Conservation (phyloP, 37 sponge, comb jelly and placozoan genomes). For the Haliclona indistincta region DNA sequence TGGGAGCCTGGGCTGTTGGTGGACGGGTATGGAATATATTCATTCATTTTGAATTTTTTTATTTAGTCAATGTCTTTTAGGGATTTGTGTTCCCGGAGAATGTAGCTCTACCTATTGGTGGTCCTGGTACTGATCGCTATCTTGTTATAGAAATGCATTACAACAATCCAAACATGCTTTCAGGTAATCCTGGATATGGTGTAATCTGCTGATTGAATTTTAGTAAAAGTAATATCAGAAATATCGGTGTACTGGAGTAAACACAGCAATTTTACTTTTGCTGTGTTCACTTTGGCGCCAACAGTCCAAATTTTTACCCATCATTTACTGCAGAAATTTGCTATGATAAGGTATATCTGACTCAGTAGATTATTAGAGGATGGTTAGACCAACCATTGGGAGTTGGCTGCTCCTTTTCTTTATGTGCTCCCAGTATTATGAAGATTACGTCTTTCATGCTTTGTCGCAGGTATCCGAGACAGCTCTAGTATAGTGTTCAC, state of each 20-base stretch:
- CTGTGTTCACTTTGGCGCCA: too few relatives aligned
- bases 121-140: slow-evolving; percentile 19
- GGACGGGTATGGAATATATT: slow-evolving; percentile 46
- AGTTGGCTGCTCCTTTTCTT: too few relatives aligned
- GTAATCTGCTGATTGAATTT: background rate
- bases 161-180: slow-evolving; percentile 48
- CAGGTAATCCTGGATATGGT: slow-evolving; percentile 7
- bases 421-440: too few relatives aligned
- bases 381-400: too few relatives aligned
- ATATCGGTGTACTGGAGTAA: too few relatives aligned
- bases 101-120: slow-evolving; percentile 75
- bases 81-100: slow-evolving; percentile 50
- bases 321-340: too few relatives aligned
- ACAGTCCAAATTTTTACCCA: too few relatives aligned
- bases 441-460: background rate
- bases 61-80: slow-evolving; percentile 20
- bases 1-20: slow-evolving; percentile 57
- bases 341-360: too few relatives aligned
- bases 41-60: background rate
- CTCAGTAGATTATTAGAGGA: too few relatives aligned
- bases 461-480: slow-evolving; percentile 35
- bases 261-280: too few relatives aligned
- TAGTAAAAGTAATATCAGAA: too few relatives aligned
- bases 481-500: slow-evolving; percentile 46
- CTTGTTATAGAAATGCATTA: slow-evolving; percentile 66